Evolutionary conservation across 2,888 invertebrate species (phyloP), one percentile per base, ranked within the genome.

Genomic region (Drosophila mimetica): DNA sequence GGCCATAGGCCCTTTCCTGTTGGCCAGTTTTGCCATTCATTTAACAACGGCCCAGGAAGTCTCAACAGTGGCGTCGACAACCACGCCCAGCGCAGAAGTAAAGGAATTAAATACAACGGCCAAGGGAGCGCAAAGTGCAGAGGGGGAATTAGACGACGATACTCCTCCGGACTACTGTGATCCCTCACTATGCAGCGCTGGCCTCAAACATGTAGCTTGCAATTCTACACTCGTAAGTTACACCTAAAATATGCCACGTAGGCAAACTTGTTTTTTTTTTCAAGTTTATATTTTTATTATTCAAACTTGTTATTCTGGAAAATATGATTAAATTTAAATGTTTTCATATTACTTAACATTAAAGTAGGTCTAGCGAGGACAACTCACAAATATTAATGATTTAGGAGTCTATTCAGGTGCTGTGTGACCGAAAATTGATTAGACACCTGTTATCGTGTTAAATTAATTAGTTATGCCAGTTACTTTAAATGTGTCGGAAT

Each of bases 141-240:
- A 2, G 0, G 22, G 6, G 5, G 5, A 5, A 22, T 22, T 22
- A 22, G 20, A 22, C 20, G 20, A 22, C 20, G 20, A 22, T 3
- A 5, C 0, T 5, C 20, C 3, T 5, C 9, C 1, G 1, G 13
- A 63, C 16, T 64, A 64, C 63, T 64, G 64, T 16, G 50, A 63
- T 7, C 16, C 36, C 11, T 36, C 48, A 6, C 11, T 64, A 16
- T 64, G 64, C 9, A 4, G 2, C 0, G 2, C 11, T 0, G 61
- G 39, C 1, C 5, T 13, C 1, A 4, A 1, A 1, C 64, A 64
- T 63, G 64, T 63, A 4, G 64, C 63, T 6, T 64, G 44, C 6
- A 30, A 30, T 8, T 11, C 3, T 9, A 13, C 16, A 13, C 4
- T 3, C 14, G 61, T 63, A n/a, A 63, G 44, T 42, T 42, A n/a